These are phyloP conservation scores for Ophion obscuratus DNA, from an alignment of 2,888 invertebrate genomes.

Conservation along the genomic window DNA sequence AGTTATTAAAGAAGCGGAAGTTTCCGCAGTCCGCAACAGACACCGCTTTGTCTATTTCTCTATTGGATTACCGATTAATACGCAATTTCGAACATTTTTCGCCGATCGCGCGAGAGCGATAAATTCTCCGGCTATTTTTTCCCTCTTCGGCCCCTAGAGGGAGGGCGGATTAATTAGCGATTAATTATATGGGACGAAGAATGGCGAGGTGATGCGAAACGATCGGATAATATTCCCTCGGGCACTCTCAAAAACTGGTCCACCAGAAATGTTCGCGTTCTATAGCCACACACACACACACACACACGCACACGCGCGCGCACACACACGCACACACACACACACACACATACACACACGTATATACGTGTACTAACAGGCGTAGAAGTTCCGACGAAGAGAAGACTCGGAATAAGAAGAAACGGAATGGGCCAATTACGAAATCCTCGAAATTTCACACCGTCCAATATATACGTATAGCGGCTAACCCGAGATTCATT, in stretches of 20 bases:
- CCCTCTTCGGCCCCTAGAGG: slow-evolving; percentile 24
- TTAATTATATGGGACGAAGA: slow-evolving; percentile 62
- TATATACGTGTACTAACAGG: slow-evolving; percentile 12
- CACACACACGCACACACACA: no score
- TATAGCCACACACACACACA: not conserved
- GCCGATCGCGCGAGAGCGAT: slow-evolving; percentile 32
- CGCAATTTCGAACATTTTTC: slow-evolving; percentile 27
- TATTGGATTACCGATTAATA: not conserved
- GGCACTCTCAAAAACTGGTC: slow-evolving; percentile 62
- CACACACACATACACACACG: not conserved
- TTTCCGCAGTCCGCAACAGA: slow-evolving; percentile 7
- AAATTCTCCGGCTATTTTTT: slow-evolving; percentile 25
- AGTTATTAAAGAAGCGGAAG: slow-evolving; percentile 13
- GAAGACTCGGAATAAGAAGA: slow-evolving; percentile 53
- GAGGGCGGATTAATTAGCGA: slow-evolving; percentile 65
- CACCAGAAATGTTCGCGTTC: slow-evolving; percentile 32
- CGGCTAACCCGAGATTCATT: slow-evolving; percentile 75
- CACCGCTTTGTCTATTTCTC: slow-evolving; percentile 13
- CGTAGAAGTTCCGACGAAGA: slow-evolving; percentile 35
- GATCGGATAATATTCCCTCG: slow-evolving; percentile 58
- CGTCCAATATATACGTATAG: slow-evolving; percentile 56
- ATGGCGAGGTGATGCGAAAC: slow-evolving; percentile 63
- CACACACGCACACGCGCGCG: not conserved
- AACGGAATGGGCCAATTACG: slow-evolving; percentile 79
- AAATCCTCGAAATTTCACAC: slow-evolving; percentile 80